Base-by-base conservation (phyloP, 2,113 vertebrate species). In the Genyomyrus donnyi region DNA sequence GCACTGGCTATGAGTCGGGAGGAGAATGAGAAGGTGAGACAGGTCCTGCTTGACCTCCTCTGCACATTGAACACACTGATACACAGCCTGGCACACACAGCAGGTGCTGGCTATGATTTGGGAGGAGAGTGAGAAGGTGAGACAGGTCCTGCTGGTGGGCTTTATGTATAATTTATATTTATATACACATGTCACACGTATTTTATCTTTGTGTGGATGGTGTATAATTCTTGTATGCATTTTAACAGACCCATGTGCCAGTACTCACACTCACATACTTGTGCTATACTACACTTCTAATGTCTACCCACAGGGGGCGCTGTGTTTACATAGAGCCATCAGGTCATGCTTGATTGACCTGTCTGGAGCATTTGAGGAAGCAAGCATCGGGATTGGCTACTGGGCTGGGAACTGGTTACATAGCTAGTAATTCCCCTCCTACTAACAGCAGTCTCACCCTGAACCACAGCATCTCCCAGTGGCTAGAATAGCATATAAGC, bases 1-100 rank as follows among this genome's bases (percentile, higher is more conserved):
- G 98, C 98, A 0, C 92, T 99, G 92, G 98, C 98, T 90, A 99
- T 98, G 98, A 99, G 98, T 93, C 96, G 97, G 0, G 97, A 99
- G 94, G 98, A 98, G 92, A 97, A 96, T 0, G 97, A 98, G 93
- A 99, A 98, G 97, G 97, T 98, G 94, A 92, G 88, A 21, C 35
- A 31, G 53, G 39, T 85, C 9, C 45, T 10, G 39, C 19, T 85
- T 6, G 35, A 91, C 39, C 5, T 6, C 21, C 49, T 3, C 2
- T 2, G 42, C 19, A 91, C 24, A 83, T 89, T 27, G 5, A 27
- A 24, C 53, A 90, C 50, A 19, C 53, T 49, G 13, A 62, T 50
- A 74, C 88, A 89, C 80, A 74, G 88, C 50, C 46, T 21, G 50
- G 48, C 77, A 52, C 74, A 39, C 3, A 46, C 50, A 70, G 46